phyloP scores from a whole-genome alignment of 2,797 vertebrate genomes.

The Sarcoramphus papa region DNA sequence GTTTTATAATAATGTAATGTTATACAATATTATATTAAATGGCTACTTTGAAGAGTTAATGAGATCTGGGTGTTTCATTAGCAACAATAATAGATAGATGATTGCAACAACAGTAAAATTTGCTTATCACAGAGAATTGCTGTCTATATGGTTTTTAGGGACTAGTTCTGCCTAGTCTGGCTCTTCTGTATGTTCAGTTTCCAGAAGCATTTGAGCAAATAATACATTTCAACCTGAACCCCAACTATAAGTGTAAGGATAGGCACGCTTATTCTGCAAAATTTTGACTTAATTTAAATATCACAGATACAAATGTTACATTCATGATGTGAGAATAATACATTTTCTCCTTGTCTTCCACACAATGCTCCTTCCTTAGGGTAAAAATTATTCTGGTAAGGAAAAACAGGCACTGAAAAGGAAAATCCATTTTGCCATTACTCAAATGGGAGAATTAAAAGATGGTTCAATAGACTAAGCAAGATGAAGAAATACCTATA shows the following conservation, averaged over 20 bases:
- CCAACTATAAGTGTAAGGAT: background rate
- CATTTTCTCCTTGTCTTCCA: background rate
- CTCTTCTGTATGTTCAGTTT: background rate
- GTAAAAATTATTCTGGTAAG: background rate
- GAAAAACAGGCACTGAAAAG: background rate
- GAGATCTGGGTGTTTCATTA: background rate
- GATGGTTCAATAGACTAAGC: background rate
- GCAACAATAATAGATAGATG: background rate
- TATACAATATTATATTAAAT: background rate
- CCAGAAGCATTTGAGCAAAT: background rate
- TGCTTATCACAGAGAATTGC: background rate
- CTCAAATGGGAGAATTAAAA: background rate
- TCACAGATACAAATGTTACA: background rate
- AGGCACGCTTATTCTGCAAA: background rate
- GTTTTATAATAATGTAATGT: background rate
- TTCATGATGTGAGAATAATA: background rate
- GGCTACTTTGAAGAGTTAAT: background rate
- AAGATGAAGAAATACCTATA: background rate
- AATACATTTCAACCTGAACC: background rate
- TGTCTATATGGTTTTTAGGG: background rate
- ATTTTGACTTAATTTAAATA: background rate
- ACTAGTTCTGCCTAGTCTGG: background rate
- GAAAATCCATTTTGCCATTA: background rate
- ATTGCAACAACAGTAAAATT: background rate
- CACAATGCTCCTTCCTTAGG: background rate